Evolutionary conservation across 2,888 invertebrate species (phyloP).

Genomic region (Eulithis testata): DNA sequence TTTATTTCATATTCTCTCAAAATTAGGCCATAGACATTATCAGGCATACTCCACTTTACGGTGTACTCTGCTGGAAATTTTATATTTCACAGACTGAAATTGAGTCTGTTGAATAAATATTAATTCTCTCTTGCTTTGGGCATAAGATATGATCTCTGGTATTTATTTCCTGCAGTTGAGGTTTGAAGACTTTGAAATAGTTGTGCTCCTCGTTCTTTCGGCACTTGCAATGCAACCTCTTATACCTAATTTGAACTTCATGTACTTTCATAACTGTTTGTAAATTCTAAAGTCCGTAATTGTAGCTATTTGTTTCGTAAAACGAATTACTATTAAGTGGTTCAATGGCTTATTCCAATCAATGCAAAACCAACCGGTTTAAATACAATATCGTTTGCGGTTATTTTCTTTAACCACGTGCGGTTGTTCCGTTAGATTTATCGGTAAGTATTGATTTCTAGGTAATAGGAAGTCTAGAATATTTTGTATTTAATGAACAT

Average conservation of each 20-base stretch:
- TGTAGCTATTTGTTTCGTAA: slow-evolving; percentile 21
- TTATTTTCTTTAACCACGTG: slow-evolving; percentile 25
- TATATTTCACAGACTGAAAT: too few species aligned
- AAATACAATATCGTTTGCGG: slow-evolving; percentile 32
- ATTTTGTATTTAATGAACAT: neutral
- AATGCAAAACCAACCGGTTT: slow-evolving; percentile 28
- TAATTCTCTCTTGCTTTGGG: too few species aligned
- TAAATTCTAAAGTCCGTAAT: slow-evolving; percentile 13
- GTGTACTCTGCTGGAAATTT: too few species aligned
- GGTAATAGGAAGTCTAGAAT: slow-evolving; percentile 7
- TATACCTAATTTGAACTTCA: neutral
- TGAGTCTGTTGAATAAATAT: too few species aligned
- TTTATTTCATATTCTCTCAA: neutral
- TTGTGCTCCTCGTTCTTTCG: too few species aligned
- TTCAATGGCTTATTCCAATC: slow-evolving; percentile 32
- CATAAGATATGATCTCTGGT: too few species aligned
- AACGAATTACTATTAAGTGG: slow-evolving; percentile 24
- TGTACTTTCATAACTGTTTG: slow-evolving; percentile 24
- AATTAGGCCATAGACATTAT: too few species aligned
- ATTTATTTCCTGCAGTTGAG: too few species aligned
- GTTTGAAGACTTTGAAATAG: too few species aligned
- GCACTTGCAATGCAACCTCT: too few species aligned
- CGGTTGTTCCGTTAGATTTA: slow-evolving; percentile 29
- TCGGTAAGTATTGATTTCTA: slow-evolving; percentile 24
- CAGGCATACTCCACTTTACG: too few species aligned